These are phyloP conservation scores for Cydia fagiglandana DNA, from an alignment of 1,140 invertebrate genomes.

Conservation along the genomic window DNA sequence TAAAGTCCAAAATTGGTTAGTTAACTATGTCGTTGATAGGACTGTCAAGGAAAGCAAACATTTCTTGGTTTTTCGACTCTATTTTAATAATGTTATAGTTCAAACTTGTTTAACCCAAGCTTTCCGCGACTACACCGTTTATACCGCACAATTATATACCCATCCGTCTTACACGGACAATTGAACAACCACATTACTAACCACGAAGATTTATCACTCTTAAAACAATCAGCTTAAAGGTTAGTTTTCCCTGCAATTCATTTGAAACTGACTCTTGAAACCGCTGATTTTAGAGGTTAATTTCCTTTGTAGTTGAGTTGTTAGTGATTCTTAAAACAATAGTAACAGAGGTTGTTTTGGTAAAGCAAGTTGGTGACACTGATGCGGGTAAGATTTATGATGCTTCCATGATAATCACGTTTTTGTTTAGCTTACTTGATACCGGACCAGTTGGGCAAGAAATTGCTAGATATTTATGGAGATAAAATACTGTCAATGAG, in stretches of 20 bases:
- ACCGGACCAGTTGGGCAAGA: conserved; percentile 1
- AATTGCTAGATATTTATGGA: neutral
- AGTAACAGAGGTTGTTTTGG: neutral
- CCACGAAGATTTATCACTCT: conserved; percentile 3
- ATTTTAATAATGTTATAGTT: neutral
- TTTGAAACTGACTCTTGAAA: neutral
- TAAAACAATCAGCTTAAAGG: conserved; percentile 22
- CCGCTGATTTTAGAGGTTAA: neutral
- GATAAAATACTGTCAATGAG: conserved; percentile 3
- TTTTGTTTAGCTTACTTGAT: conserved; percentile 24
- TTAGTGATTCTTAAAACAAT: neutral
- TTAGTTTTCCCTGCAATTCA: conserved; percentile 1
- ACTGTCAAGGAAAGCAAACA: neutral
- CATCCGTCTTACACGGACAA: conserved; percentile 30
- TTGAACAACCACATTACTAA: conserved; percentile 24
- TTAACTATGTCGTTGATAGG: neutral
- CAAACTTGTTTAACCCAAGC: neutral
- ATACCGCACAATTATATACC: conserved; percentile 27
- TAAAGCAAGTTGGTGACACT: neutral
- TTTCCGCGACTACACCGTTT: neutral
- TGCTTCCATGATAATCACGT: conserved; percentile 28
- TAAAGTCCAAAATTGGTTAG: neutral
- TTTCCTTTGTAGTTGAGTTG: neutral
- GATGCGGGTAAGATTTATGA: conserved; percentile 28
- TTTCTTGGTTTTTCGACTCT: neutral